These are phyloP conservation scores for Caranx melampygus DNA, from an alignment of 2,113 vertebrate species.

Conservation along the genomic window DNA sequence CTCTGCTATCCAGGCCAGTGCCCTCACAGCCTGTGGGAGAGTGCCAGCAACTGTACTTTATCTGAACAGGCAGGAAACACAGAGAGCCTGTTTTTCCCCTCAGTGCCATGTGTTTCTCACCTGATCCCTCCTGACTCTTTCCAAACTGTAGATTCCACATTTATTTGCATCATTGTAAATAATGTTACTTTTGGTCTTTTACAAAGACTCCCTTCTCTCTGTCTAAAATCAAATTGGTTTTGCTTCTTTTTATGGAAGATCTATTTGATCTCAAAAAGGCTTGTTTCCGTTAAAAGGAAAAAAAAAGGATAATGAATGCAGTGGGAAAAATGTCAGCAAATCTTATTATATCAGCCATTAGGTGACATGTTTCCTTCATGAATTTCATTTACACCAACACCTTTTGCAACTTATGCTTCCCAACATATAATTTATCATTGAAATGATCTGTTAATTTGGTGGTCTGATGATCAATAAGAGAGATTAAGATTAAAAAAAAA, in stretches of 20 bases:
- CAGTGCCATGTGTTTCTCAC: conserved; percentile 62
- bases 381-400: too few species aligned
- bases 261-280: neutral
- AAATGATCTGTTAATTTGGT: too few species aligned
- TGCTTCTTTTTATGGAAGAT: neutral
- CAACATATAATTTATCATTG: too few species aligned
- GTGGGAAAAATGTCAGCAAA: too few species aligned
- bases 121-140: conserved; percentile 52
- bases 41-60: conserved; percentile 59
- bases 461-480: too few species aligned
- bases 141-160: conserved; percentile 9
- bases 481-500: too few species aligned
- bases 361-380: too few species aligned
- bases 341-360: too few species aligned
- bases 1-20: conserved; percentile 70
- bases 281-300: too few species aligned
- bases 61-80: conserved; percentile 57
- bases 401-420: too few species aligned
- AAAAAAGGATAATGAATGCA: too few species aligned
- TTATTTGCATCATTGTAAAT: conserved; percentile 12
- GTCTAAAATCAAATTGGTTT: conserved; percentile 15
- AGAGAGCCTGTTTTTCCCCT: conserved; percentile 33
- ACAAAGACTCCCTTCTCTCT: conserved; percentile 2
- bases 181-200: conserved; percentile 1
- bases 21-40: conserved; percentile 54